Percentiles rank a stretch among this genome's conserved stretches.
These are phyloP conservation scores for Belgica antarctica DNA, from an alignment of 2,888 invertebrate genomes.

Conservation along the genomic window DNA sequence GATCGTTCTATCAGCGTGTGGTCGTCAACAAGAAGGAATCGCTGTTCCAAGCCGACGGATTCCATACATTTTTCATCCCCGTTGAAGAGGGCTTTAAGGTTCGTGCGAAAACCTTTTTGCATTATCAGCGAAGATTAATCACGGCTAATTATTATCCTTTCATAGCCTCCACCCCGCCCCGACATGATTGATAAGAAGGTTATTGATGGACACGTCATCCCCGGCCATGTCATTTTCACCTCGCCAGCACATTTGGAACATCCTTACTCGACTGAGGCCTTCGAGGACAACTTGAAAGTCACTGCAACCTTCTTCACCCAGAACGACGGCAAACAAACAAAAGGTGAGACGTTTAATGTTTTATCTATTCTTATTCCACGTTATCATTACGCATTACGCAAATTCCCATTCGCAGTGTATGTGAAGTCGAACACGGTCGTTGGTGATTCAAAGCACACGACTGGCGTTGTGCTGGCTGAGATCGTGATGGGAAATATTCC, in stretches of 20 bases:
- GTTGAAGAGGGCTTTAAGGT: constrained; percentile 87
- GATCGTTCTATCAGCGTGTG: constrained; percentile 74
- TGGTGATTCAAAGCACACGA: constrained; percentile 73
- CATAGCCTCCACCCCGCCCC: constrained; percentile 65
- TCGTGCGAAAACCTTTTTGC: constrained; percentile 53
- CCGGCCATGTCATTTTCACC: constrained; percentile 81
- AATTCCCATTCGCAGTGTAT: constrained; percentile 62
- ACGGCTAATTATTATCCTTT: background rate
- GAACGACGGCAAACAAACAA: constrained; percentile 64
- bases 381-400: constrained; percentile 28
- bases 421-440: constrained; percentile 81
- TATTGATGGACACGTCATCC: constrained; percentile 87
- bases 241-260: constrained; percentile 72
- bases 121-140: background rate
- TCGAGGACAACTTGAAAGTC: constrained; percentile 79
- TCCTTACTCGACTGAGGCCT: constrained; percentile 77
- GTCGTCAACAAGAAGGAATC: constrained; percentile 69
- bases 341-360: constrained; percentile 59
- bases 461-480: constrained; percentile 82
- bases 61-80: constrained; percentile 86
- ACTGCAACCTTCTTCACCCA: constrained; percentile 74
- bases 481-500: constrained; percentile 88
- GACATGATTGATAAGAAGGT: constrained; percentile 79
- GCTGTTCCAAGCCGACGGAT: constrained; percentile 73
- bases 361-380: background rate